Evolutionary conservation across 2,888 invertebrate species (phyloP).

Genomic region (Pollenia griseotomentosa): DNA sequence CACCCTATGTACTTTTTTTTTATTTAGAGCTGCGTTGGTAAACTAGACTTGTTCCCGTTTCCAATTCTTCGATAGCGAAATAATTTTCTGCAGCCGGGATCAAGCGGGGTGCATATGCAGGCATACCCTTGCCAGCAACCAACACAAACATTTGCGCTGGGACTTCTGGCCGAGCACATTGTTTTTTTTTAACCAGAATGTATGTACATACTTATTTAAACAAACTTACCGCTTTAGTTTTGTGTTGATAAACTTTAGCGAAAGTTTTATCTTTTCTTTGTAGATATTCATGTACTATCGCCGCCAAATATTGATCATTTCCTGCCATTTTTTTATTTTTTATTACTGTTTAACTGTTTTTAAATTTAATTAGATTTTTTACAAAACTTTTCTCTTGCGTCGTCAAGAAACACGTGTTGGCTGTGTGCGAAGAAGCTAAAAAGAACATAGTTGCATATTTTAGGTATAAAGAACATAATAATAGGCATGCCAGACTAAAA

Average conservation of each 20-base stretch:
- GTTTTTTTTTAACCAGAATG: conserved; percentile 14
- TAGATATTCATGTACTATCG: conserved; percentile 89
- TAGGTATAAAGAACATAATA: background rate
- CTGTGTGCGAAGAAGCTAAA: conserved; percentile 23
- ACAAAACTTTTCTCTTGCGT: background rate
- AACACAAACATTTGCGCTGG: background rate
- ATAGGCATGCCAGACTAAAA: background rate
- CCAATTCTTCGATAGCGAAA: too few relatives aligned
- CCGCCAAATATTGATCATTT: conserved; percentile 84
- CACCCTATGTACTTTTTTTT: too few relatives aligned
- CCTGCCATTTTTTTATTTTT: conserved; percentile 84
- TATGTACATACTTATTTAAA: conserved; percentile 26
- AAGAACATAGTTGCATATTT: conserved; percentile 48
- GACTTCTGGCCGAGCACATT: conserved; percentile 29
- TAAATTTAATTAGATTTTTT: background rate
- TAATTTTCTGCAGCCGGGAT: too few relatives aligned
- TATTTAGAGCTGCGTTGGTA: too few relatives aligned
- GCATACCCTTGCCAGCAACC: background rate
- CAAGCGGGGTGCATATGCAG: too few relatives aligned
- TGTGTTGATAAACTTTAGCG: conserved; percentile 89
- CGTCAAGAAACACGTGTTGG: conserved; percentile 67
- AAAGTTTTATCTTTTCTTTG: conserved; percentile 87
- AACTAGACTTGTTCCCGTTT: too few relatives aligned
- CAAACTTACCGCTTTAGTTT: conserved; percentile 90
- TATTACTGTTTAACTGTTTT: conserved; percentile 17